Evolutionary conservation across 2,113 vertebrate genomes (phyloP), one percentile per base, ranked within the genome.

Genomic region (Callipepla squamata): DNA sequence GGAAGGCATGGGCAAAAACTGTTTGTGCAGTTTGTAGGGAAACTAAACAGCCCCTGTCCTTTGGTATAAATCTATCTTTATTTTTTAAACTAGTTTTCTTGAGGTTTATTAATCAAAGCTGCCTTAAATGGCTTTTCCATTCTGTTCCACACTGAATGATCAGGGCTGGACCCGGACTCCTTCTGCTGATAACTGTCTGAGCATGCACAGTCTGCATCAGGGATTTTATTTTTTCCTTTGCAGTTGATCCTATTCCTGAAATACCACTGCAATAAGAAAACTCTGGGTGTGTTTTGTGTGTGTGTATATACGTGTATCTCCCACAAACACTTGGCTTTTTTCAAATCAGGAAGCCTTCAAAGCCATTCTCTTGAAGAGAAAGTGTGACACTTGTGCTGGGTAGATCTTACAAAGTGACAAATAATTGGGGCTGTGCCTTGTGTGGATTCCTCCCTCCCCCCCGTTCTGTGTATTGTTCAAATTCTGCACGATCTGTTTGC

Each of bases 371-470:
- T 65, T 70, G 77, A 85, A 93, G 85, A 95, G 93, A 70, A 51
- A 96, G 69, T 76, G 95, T 91, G 89, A 94, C 92, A 89, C 87
- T 96, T 74, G n/a, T 89, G 66, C 74, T 92, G 91, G 78, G 89
- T 76, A 38, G 63, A 68, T 85, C 81, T 90, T 94, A 94, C 23
- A 55, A 96, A 96, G 94, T 93, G 90, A 92, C 82, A 96, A 97
- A 97, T 97, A 94, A 96, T 94, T 95, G 68, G 79, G 94, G 87
- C 91, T 90, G 79, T 91, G 93, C 89, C 87, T 95, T 85, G 94
- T 95, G 92, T 96, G 93, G 25, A 25, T 80, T 92, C 73, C 57
- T 72, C 73, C 75, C 51, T 68, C 61, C 91, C 67, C 85, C 62
- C 44, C 59, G 66, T 94, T 91, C 93, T 83, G 80, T 94, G 77